Conservation (phyloP, 2,888 invertebrate species). For the Pediacus dermestoides region DNA sequence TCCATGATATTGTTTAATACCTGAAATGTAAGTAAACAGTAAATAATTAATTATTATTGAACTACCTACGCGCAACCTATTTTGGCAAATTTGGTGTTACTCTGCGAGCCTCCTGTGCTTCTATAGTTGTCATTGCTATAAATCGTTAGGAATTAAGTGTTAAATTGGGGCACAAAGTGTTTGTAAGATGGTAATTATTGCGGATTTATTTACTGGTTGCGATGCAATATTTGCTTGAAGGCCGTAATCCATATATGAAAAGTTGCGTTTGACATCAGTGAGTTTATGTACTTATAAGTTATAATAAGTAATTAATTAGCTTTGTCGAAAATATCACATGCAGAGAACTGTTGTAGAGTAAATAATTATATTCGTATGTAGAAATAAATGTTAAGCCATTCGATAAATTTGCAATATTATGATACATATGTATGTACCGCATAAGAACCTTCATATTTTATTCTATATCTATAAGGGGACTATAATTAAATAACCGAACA, state of each 20-base stretch:
- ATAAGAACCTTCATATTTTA: too few relatives aligned
- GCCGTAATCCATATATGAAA: constrained; percentile 28
- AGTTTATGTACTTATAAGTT: constrained; percentile 14
- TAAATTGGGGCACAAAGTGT: too few relatives aligned
- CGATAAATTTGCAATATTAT: too few relatives aligned
- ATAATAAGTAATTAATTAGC: constrained; percentile 7
- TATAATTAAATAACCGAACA: too few relatives aligned
- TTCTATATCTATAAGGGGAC: too few relatives aligned
- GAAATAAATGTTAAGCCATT: too few relatives aligned
- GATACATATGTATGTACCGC: too few relatives aligned
- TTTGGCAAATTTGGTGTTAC: constrained; percentile 16
- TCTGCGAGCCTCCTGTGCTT: constrained; percentile 12
- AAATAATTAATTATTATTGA: constrained; percentile 10
- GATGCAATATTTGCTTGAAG: constrained; percentile 21
- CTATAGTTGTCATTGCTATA: constrained; percentile 11
- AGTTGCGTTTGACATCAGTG: constrained; percentile 23
- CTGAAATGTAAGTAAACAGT: constrained; percentile 23
- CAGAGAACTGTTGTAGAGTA: background rate
- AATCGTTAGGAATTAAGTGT: constrained; percentile 5
- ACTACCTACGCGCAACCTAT: constrained; percentile 14
- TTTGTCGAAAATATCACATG: constrained; percentile 3
- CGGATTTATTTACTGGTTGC: constrained; percentile 4
- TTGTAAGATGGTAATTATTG: constrained; percentile 4
- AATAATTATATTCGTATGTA: background rate
- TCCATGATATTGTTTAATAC: constrained; percentile 25